A percentile compares a stretch with the other conserved stretches of the same genome.
phyloP scores from a whole-genome alignment of 2,113 vertebrate genomes.

The Bubalus kerabau region DNA sequence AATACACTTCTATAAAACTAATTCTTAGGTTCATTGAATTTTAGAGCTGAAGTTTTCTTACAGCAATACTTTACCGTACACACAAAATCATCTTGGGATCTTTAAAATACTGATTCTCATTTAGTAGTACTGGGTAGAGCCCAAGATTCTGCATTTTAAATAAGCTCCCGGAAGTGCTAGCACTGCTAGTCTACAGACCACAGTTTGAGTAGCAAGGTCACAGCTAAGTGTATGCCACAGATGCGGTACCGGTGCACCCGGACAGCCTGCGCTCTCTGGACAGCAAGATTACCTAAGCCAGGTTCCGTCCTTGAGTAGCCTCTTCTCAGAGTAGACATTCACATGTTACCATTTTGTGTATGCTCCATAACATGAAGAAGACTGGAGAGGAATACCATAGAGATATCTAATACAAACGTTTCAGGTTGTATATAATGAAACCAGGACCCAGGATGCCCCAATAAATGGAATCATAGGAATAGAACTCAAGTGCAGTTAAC shows the following conservation, averaged over 20 bases:
- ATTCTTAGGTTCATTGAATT: background rate
- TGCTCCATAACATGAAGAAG: background rate
- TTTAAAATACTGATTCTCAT: conserved; percentile 8
- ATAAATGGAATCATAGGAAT: background rate
- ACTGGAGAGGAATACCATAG: background rate
- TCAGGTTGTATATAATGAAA: background rate
- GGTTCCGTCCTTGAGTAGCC: background rate
- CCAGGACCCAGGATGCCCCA: background rate
- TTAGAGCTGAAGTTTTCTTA: conserved; percentile 34
- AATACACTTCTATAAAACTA: background rate
- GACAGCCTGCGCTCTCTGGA: background rate
- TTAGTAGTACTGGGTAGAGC: background rate
- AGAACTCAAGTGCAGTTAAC: background rate
- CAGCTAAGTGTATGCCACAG: background rate
- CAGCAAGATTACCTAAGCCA: background rate
- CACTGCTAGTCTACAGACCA: background rate
- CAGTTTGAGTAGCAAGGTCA: background rate
- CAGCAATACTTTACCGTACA: background rate
- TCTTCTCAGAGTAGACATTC: background rate
- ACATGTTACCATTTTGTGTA: background rate
- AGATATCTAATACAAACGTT: background rate
- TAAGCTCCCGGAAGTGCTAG: background rate
- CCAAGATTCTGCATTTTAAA: conserved; percentile 7
- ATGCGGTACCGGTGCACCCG: background rate
- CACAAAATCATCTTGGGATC: background rate